These are phyloP conservation scores for Podocnemis expansa DNA, from an alignment of 2,113 vertebrate species.

Conservation along the genomic window DNA sequence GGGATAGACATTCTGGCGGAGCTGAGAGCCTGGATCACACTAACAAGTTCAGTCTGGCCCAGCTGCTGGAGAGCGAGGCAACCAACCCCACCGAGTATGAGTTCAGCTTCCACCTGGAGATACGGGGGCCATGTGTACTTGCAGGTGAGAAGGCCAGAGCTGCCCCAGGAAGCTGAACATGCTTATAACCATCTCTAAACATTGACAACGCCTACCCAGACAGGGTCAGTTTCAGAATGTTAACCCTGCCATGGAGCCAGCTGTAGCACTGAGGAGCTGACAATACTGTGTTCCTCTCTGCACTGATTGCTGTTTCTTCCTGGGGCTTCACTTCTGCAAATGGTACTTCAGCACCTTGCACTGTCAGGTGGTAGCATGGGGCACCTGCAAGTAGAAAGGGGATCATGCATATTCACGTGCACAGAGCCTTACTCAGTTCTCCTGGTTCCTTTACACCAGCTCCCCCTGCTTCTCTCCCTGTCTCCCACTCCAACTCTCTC, in stretches of 20 bases:
- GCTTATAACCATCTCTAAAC: background rate
- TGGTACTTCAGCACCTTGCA: background rate
- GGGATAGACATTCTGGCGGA: constrained; percentile 73
- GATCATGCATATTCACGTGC: background rate
- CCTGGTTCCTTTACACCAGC: background rate
- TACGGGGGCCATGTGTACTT: constrained; percentile 89
- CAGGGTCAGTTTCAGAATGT: background rate
- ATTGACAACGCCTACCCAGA: fast-evolving
- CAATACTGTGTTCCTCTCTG: background rate
- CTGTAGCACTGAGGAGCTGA: background rate
- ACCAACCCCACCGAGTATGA: constrained; percentile 94
- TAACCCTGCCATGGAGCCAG: background rate
- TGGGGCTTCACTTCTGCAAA: background rate
- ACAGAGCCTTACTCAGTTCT: background rate
- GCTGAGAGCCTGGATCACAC: constrained; percentile 69
- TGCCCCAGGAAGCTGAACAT: background rate
- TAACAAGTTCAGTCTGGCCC: constrained; percentile 80
- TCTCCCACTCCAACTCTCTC: background rate
- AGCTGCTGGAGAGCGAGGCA: constrained; percentile 83
- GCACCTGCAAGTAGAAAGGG: background rate
- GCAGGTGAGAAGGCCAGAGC: constrained; percentile 80
- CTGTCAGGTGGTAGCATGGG: background rate
- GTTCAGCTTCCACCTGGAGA: constrained; percentile 95
- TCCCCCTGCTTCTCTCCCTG: background rate
- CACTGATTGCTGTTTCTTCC: background rate